Percentiles rank a stretch among this genome's conserved stretches.
These are phyloP conservation scores for Calidris pugnax DNA, from an alignment of 2,113 vertebrate genomes.

Conservation along the genomic window DNA sequence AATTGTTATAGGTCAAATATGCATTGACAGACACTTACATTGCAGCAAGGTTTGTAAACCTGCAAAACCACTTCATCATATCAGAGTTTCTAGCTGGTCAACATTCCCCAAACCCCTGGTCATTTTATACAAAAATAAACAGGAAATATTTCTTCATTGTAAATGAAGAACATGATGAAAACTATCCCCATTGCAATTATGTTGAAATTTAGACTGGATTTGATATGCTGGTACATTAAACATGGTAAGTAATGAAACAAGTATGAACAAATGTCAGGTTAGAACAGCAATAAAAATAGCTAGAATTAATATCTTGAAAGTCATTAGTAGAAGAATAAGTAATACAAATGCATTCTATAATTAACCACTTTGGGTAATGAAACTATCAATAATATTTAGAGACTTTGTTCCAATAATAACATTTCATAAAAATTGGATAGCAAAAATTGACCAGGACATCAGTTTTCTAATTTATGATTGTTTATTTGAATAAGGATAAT, in stretches of 20 bases:
- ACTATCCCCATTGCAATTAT: not conserved
- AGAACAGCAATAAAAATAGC: not conserved
- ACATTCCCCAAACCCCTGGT: not conserved
- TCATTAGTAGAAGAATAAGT: constrained; percentile 13
- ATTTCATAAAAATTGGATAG: not conserved
- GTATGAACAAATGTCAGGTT: constrained; percentile 7
- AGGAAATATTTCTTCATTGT: not conserved
- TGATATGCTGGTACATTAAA: not conserved
- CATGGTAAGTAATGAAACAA: constrained; percentile 1
- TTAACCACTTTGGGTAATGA: constrained; percentile 11
- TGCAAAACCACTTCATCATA: not conserved
- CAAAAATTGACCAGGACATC: not conserved
- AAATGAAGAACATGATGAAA: not conserved
- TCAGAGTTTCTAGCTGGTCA: not conserved
- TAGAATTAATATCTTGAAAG: not conserved
- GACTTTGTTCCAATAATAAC: not conserved
- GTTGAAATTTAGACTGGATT: constrained; percentile 22
- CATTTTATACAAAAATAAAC: not conserved
- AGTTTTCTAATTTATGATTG: not conserved
- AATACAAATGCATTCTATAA: constrained; percentile 17
- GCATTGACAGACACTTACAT: not conserved
- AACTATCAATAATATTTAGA: not conserved
- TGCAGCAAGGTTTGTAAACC: not conserved
- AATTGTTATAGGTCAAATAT: not conserved
- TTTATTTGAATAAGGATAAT: not conserved